Conservation (phyloP, 1,140 invertebrate genomes). For the Listronotus bonariensis region DNA sequence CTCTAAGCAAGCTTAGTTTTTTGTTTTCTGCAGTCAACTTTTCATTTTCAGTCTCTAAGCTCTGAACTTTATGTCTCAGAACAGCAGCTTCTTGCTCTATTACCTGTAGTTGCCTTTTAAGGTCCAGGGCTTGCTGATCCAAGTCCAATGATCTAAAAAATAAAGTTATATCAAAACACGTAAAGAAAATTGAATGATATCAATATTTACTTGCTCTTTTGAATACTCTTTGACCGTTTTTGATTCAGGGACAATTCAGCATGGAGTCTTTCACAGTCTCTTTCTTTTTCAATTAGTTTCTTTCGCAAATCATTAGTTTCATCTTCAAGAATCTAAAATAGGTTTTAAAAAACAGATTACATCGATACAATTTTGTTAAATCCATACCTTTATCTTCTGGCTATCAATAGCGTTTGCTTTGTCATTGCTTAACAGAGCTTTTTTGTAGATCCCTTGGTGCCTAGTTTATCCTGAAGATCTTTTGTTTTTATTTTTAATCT, state of each 20-base stretch:
- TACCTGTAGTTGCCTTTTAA: slow-evolving; percentile 73
- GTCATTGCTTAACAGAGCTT: slow-evolving; percentile 55
- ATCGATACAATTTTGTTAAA: background rate
- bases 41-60: slow-evolving; percentile 75
- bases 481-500: slow-evolving; percentile 75
- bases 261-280: slow-evolving; percentile 76
- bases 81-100: slow-evolving; percentile 74
- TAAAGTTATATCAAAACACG: slow-evolving; percentile 12
- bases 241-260: slow-evolving; percentile 68
- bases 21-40: slow-evolving; percentile 74
- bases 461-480: slow-evolving; percentile 73
- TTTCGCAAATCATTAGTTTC: slow-evolving; percentile 74
- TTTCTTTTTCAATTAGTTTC: slow-evolving; percentile 81
- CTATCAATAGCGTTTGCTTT: slow-evolving; percentile 58
- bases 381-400: slow-evolving; percentile 68
- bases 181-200: slow-evolving; percentile 9
- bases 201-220: slow-evolving; percentile 64
- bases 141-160: slow-evolving; percentile 63
- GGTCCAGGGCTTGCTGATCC: slow-evolving; percentile 66
- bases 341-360: background rate
- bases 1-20: slow-evolving; percentile 60
- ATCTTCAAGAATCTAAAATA: slow-evolving; percentile 63
- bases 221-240: slow-evolving; percentile 64
- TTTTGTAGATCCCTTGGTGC: slow-evolving; percentile 52
- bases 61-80: slow-evolving; percentile 66